Percentiles rank a stretch among this genome's conserved stretches.
These are phyloP conservation scores for Zosterops pallidus DNA, from an alignment of 2,113 vertebrate species.

Conservation along the genomic window DNA sequence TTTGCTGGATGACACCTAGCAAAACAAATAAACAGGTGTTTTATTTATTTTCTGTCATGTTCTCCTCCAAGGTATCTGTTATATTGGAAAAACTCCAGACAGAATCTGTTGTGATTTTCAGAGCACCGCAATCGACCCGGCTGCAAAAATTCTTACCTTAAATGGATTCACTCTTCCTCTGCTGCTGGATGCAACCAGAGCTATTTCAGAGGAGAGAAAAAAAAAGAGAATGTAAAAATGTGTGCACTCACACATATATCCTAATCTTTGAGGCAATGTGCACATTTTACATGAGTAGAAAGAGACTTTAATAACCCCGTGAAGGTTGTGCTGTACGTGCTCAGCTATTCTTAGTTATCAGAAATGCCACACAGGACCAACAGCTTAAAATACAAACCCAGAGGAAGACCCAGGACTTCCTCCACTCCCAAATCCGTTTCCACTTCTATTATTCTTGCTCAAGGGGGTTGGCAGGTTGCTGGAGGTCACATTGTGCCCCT, in stretches of 20 bases:
- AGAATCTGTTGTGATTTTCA: background rate
- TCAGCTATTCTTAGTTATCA: background rate
- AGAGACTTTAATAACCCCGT: background rate
- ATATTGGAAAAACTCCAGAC: background rate
- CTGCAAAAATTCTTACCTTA: conserved; percentile 81
- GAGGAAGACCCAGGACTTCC: conserved; percentile 48
- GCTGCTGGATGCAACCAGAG: conserved; percentile 63
- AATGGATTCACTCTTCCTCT: conserved; percentile 90
- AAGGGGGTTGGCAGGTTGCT: background rate
- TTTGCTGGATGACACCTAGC: conserved; percentile 78
- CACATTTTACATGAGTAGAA: background rate
- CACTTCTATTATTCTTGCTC: conserved; percentile 30
- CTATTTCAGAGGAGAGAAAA: conserved; percentile 48
- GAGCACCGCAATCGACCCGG: background rate
- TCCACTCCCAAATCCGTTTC: conserved; percentile 61
- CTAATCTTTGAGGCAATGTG: background rate
- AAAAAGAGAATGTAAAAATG: background rate
- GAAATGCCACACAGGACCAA: background rate
- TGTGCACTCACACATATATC: too few relatives aligned
- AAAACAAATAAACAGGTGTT: background rate
- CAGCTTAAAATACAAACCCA: conserved; percentile 14
- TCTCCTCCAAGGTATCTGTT: background rate
- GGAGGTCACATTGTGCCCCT: background rate
- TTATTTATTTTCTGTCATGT: background rate
- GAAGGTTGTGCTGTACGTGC: background rate